phyloP scores from a whole-genome alignment of 1,140 invertebrate genomes.

The Dinoponera quadriceps region DNA sequence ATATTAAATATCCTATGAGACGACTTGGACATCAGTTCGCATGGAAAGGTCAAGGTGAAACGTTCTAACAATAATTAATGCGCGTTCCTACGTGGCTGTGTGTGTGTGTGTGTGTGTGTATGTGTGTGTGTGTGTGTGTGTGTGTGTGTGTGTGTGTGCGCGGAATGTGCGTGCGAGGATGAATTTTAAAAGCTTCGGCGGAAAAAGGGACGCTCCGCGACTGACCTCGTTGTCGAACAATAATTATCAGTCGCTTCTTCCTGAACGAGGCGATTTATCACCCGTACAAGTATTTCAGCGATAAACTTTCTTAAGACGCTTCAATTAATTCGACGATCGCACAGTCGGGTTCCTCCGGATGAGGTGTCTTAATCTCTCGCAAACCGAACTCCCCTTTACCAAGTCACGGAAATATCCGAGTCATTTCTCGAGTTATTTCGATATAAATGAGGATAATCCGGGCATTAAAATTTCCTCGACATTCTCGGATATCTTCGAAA shows the following conservation, averaged over 20 bases:
- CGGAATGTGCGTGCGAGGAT: background rate
- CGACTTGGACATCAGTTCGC: constrained; percentile 54
- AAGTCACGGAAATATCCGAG: too few species aligned
- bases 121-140: background rate
- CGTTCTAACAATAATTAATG: constrained; percentile 58
- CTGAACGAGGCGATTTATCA: constrained; percentile 20
- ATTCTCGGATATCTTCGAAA: too few species aligned
- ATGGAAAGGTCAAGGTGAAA: constrained; percentile 59
- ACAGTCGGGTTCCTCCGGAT: background rate
- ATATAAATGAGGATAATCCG: too few species aligned
- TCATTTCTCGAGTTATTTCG: too few species aligned
- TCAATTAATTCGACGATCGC: background rate
- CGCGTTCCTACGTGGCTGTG: constrained; percentile 33
- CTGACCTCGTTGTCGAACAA: background rate
- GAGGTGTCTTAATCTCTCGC: background rate
- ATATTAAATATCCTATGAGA: constrained; percentile 60
- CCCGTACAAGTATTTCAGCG: constrained; percentile 14
- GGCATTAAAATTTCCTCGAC: too few species aligned
- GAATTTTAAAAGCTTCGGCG: background rate
- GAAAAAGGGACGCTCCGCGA: background rate
- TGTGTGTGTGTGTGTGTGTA: background rate
- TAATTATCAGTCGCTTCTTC: background rate
- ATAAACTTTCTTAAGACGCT: constrained; percentile 8
- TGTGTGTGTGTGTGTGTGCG: background rate
- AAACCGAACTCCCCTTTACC: background rate